Percentiles rank a stretch among this genome's conserved stretches.
These are phyloP conservation scores for Dicerorhinus sumatrensis DNA, from an alignment of 2,113 vertebrate species.

Conservation along the genomic window DNA sequence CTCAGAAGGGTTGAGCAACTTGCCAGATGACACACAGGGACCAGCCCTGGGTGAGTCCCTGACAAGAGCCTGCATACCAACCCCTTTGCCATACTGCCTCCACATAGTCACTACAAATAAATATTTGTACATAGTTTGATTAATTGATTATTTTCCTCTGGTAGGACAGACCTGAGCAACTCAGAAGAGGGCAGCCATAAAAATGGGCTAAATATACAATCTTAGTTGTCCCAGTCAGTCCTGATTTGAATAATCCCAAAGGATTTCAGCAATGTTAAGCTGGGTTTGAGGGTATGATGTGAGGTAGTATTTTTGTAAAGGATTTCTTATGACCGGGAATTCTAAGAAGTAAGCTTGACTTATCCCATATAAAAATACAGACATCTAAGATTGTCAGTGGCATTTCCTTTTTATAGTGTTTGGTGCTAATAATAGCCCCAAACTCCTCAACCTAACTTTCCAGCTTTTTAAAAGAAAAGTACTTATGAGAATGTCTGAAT, in stretches of 20 bases:
- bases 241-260: constrained; percentile 28
- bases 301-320: constrained; percentile 81
- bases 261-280: constrained; percentile 72
- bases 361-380: constrained; percentile 82
- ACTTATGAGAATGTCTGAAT: neutral
- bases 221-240: neutral
- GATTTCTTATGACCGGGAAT: constrained; percentile 83
- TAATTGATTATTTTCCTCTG: neutral
- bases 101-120: neutral
- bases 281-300: constrained; percentile 52
- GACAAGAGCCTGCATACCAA: neutral
- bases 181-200: neutral
- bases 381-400: constrained; percentile 65
- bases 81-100: neutral
- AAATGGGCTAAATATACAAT: neutral
- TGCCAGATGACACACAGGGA: neutral
- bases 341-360: constrained; percentile 79
- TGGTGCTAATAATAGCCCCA: constrained; percentile 59
- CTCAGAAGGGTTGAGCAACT: neutral
- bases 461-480: constrained; percentile 78
- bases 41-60: neutral
- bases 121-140: neutral
- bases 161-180: neutral
- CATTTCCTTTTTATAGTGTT: constrained; percentile 82
- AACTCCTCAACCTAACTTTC: constrained; percentile 61